These are phyloP conservation scores for Pithecia hirsuta DNA, from an alignment of 2,797 vertebrate genomes.

Conservation along the genomic window DNA sequence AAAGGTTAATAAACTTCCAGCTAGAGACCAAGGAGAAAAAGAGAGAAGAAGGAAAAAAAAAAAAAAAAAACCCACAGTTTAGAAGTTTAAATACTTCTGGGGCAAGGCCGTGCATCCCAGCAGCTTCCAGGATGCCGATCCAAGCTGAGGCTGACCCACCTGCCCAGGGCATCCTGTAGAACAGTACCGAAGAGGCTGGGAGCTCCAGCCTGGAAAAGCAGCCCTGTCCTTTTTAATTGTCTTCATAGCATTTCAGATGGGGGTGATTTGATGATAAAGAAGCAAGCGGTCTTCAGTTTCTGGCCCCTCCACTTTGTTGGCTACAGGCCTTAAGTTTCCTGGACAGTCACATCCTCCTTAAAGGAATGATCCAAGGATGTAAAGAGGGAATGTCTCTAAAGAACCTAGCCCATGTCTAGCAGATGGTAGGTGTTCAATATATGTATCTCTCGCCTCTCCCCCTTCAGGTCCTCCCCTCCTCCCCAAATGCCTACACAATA, in stretches of 20 bases:
- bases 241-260: accelerated
- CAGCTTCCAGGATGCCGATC: neutral
- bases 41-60: neutral
- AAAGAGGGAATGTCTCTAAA: neutral
- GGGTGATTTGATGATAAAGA: too few species aligned
- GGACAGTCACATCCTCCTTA: neutral
- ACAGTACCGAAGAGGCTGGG: neutral
- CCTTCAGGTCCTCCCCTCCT: neutral
- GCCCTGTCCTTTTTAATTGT: neutral
- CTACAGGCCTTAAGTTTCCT: neutral
- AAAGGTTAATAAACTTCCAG: neutral
- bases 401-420: neutral
- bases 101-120: neutral
- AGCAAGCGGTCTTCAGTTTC: neutral
- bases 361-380: neutral
- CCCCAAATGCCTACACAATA: neutral
- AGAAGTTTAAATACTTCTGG: neutral
- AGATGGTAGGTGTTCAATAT: accelerated
- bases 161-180: accelerated
- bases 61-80: neutral
- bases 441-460: neutral
- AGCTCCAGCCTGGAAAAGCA: neutral
- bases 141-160: neutral
- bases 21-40: neutral
- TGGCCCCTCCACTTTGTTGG: neutral